These are phyloP conservation scores for Epizoanthus illoricatus DNA, from an alignment of 92 coral and sea anemone genomes.

Conservation along the genomic window DNA sequence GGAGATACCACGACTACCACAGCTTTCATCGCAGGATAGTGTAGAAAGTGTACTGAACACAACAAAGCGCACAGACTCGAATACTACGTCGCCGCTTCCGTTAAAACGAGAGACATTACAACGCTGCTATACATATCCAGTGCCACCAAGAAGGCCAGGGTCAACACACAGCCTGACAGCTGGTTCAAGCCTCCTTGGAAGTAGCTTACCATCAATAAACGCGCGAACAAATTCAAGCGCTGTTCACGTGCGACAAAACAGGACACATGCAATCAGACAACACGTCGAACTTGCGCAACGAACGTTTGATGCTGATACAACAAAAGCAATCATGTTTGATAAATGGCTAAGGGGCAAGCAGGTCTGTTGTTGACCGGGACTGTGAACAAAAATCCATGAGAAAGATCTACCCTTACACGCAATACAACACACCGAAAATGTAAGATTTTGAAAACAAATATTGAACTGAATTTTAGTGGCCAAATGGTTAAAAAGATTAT, in stretches of 20 bases:
- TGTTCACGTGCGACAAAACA: neutral
- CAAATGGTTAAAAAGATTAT: too few relatives aligned
- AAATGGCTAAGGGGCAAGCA: conserved; percentile 25
- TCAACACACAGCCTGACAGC: neutral
- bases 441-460: too few relatives aligned
- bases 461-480: too few relatives aligned
- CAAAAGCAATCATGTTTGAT: conserved; percentile 34
- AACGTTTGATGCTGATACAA: conserved; percentile 4
- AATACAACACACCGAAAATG: too few relatives aligned
- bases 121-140: conserved; percentile 13
- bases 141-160: conserved; percentile 14
- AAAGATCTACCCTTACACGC: too few relatives aligned
- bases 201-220: conserved; percentile 9
- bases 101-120: neutral
- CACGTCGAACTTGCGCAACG: conserved; percentile 21
- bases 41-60: neutral
- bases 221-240: neutral
- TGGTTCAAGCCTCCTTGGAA: too few relatives aligned
- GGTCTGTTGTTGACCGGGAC: neutral
- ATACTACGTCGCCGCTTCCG: neutral
- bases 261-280: conserved; percentile 18
- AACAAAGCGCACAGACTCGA: neutral
- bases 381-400: too few relatives aligned
- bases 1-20: conserved; percentile 20
- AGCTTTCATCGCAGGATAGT: neutral